Evolutionary conservation across 2,888 invertebrate genomes (phyloP).

Genomic region (Zygogramma bicolorata): DNA sequence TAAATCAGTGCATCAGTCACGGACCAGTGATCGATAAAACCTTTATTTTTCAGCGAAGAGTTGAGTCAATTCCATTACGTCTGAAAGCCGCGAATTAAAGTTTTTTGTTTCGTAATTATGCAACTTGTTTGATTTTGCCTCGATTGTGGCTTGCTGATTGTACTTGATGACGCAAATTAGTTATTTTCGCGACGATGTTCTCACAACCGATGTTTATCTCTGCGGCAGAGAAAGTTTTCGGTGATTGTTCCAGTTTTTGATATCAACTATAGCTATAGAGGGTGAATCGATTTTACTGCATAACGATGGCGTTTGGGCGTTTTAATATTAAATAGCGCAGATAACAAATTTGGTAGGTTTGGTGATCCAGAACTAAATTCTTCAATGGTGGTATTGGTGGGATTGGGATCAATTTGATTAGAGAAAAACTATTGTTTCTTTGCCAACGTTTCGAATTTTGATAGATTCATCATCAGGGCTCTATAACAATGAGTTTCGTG

Average conservation of each 20-base stretch:
- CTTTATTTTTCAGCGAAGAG: constrained; percentile 13
- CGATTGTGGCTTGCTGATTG: constrained; percentile 7
- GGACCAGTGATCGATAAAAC: constrained; percentile 10
- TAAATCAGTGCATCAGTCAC: constrained; percentile 22
- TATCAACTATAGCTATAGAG: neutral
- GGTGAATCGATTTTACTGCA: neutral
- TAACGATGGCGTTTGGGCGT: neutral
- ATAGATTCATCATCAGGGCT: too few species aligned
- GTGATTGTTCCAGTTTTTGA: neutral
- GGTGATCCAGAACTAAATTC: too few species aligned
- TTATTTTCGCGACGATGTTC: neutral
- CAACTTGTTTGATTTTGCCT: constrained; percentile 6
- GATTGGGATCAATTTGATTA: too few species aligned
- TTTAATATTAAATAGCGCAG: too few species aligned
- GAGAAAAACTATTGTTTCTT: too few species aligned
- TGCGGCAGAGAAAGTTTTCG: neutral
- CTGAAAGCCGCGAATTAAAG: constrained; percentile 7
- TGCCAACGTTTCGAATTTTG: too few species aligned
- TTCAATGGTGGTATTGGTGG: too few species aligned
- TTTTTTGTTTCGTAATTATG: neutral
- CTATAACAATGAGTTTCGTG: too few species aligned
- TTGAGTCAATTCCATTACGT: constrained; percentile 5
- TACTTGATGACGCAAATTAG: neutral
- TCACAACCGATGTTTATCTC: neutral
- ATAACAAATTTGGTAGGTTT: too few species aligned